Evolutionary conservation across 2,888 invertebrate species (phyloP), one percentile per base, ranked within the genome.

Genomic region (Vandiemenella viatica): DNA sequence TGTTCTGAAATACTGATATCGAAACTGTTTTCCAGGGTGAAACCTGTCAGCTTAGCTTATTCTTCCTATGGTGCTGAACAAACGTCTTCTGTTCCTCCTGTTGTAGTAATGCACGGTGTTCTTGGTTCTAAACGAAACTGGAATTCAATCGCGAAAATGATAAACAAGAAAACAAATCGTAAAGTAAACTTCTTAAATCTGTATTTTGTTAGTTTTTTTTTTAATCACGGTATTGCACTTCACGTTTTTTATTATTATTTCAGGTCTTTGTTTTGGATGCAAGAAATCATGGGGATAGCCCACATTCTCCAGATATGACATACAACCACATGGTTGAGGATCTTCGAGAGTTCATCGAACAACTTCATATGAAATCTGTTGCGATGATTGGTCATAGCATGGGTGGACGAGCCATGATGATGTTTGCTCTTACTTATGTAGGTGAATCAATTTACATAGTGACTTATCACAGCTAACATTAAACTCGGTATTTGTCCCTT

Each of bases 221-320:
- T 47, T 54, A 3, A 4, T 32, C 3, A 32, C 15, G 4, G 13
- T 22, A 15, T 13, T 43, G 8, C 15, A 21, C 5, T 22, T 43
- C 6, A 13, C 7, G 15, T 15, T 15, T 20, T 43, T 19, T 22
- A 15, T 40, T 13, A 20, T 20, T 7, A 15, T 50, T 58, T 15
- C 54, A 79, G 77, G 70, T 91, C 0, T 75, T 88, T 53, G 73
- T 83, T 5, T 73, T 93, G 23, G 97, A 97, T 68, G 83, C 87
- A 5, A 74, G 96, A 62, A 96, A 97, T 68, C 97, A 97, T 67
- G 97, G 96, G 0, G 89, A 91, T 54, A 93, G 93, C 61, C 83
- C 86, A 1, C 92, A 93, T 63, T 70, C 79, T 0, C 57, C 71
- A 0, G 73, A 78, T 0, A 84, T 90, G 67, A 75, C 73, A 19